phyloP scores from a whole-genome alignment of 2,113 vertebrate species.

The Sigmodon hispidus region DNA sequence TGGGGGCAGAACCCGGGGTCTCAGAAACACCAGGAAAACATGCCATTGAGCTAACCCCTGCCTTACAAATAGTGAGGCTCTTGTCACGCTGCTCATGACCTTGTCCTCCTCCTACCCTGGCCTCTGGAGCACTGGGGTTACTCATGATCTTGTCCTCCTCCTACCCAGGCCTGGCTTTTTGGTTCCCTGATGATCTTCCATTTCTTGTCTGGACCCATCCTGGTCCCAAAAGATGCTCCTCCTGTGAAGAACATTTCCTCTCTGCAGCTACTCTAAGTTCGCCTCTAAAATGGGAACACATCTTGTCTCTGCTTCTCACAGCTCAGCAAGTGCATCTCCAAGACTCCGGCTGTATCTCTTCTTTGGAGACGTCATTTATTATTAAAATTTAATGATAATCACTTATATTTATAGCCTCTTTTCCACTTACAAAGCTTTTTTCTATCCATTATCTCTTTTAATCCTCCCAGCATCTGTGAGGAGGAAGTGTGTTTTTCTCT shows the following conservation, averaged over 20 bases:
- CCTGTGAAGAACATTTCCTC: neutral
- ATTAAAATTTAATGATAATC: conserved; percentile 67
- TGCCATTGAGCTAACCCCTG: neutral
- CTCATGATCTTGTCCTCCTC: neutral
- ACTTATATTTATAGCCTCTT: conserved; percentile 42
- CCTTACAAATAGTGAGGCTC: neutral
- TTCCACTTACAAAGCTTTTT: conserved; percentile 44
- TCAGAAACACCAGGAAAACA: neutral
- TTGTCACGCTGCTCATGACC: neutral
- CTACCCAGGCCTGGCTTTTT: neutral
- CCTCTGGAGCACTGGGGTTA: neutral
- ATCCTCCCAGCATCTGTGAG: conserved; percentile 12
- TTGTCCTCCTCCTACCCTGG: neutral
- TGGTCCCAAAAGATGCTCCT: conserved; percentile 10
- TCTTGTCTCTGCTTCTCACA: neutral
- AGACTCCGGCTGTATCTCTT: conserved; percentile 35
- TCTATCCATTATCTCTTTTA: conserved; percentile 33
- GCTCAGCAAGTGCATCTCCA: conserved; percentile 38
- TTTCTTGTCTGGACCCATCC: neutral
- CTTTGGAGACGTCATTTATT: conserved; percentile 12
- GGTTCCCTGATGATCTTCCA: neutral
- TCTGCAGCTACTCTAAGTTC: neutral
- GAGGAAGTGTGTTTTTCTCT: conserved; percentile 12
- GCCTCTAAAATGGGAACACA: conserved; percentile 26
- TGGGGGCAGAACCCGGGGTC: neutral